phyloP scores from a whole-genome alignment of 92 coral and sea anemone species.

The Phenganax stokvisi region DNA sequence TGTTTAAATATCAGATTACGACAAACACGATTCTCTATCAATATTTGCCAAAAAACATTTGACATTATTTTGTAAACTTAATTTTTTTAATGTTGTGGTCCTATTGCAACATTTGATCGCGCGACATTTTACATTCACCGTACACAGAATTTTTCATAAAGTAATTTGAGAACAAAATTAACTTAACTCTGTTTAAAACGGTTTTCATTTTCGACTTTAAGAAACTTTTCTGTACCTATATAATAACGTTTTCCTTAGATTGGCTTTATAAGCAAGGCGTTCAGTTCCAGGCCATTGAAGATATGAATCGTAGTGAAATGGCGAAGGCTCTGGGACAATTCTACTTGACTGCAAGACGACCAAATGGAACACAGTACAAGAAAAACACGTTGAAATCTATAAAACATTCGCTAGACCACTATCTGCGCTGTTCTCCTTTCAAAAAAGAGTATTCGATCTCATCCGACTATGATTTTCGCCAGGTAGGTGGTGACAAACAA shows the following conservation, averaged over 20 bases:
- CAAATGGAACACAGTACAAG: constrained; percentile 36
- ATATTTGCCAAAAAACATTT: no score
- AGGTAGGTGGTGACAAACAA: neutral
- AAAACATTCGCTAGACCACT: constrained; percentile 32
- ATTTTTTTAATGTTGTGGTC: no score
- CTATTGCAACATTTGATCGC: no score
- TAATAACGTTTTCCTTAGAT: neutral
- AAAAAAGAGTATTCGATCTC: constrained; percentile 32
- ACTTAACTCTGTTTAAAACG: no score
- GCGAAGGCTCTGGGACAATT: constrained; percentile 34
- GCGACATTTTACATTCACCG: no score
- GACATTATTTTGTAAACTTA: no score
- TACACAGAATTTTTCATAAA: no score
- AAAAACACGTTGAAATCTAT: constrained; percentile 32
- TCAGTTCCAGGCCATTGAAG: constrained; percentile 21
- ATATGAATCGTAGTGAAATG: constrained; percentile 25
- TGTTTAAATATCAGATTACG: neutral
- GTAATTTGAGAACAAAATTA: no score
- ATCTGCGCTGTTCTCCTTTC: constrained; percentile 28
- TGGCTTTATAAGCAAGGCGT: constrained; percentile 31
- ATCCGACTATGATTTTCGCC: constrained; percentile 30
- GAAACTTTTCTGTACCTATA: no score
- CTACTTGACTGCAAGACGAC: constrained; percentile 32
- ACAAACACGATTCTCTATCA: no score
- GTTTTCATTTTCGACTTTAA: no score